phyloP scores from a whole-genome alignment of 64 coral and sea anemone genomes.

The Montipora cactus region DNA sequence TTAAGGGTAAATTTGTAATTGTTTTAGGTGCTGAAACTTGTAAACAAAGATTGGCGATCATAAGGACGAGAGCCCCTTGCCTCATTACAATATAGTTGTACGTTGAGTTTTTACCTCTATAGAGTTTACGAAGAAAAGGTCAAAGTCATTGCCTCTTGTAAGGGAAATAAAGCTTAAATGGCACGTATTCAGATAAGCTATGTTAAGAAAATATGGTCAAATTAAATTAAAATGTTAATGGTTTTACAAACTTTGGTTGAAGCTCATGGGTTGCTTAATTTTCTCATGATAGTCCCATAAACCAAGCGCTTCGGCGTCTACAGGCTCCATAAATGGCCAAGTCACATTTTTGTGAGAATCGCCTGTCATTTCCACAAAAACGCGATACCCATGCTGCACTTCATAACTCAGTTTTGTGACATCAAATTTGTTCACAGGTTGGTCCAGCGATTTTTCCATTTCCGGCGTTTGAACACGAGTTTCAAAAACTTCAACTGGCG shows the following conservation, averaged over 20 bases:
- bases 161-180: background rate
- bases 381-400: conserved; percentile 95
- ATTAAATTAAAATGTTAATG: background rate
- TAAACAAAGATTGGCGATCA: background rate
- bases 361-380: conserved; percentile 86
- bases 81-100: no score
- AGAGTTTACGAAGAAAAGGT: background rate
- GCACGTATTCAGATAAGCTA: background rate
- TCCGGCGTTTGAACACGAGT: conserved; percentile 81
- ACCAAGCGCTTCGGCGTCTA: conserved; percentile 87
- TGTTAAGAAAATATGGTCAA: background rate
- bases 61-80: no score
- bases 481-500: conserved; percentile 62
- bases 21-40: no score
- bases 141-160: background rate
- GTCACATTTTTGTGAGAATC: conserved; percentile 92
- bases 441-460: conserved; percentile 48
- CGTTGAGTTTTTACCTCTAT: no score
- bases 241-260: conserved; percentile 85
- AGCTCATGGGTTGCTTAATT: conserved; percentile 95
- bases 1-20: no score
- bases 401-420: conserved; percentile 85
- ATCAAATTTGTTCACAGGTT: conserved; percentile 73
- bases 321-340: conserved; percentile 96
- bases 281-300: conserved; percentile 96